Percentiles rank a stretch among this genome's conserved stretches.
Conservation (phyloP, 2,888 invertebrate species). For the Pinctada fucata region DNA sequence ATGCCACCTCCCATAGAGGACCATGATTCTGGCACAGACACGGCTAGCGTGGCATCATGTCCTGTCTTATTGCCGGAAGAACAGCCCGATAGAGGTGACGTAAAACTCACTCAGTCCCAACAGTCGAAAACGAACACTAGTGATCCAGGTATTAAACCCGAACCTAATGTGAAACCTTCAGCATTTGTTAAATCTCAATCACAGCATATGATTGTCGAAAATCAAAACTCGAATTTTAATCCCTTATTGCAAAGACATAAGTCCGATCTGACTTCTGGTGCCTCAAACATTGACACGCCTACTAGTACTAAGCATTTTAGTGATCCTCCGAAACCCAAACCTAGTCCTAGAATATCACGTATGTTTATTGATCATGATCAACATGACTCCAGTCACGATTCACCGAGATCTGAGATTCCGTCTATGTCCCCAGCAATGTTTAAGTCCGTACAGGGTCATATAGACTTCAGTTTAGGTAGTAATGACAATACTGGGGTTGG, state of each 20-base stretch:
- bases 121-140: constrained; percentile 33
- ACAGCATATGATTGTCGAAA: constrained; percentile 66
- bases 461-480: constrained; percentile 50
- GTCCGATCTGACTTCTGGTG: constrained; percentile 72
- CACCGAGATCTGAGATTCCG: constrained; percentile 38
- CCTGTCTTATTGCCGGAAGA: constrained; percentile 42
- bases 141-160: constrained; percentile 64
- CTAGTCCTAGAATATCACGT: constrained; percentile 68
- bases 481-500: constrained; percentile 53
- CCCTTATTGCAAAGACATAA: constrained; percentile 69
- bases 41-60: constrained; percentile 68
- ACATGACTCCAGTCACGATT: constrained; percentile 51
- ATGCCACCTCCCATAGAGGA: constrained; percentile 63
- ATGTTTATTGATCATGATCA: constrained; percentile 62
- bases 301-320: constrained; percentile 17
- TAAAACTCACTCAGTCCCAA: constrained; percentile 19
- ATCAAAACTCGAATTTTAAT: constrained; percentile 65
- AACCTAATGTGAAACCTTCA: constrained; percentile 72
- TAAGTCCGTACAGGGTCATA: constrained; percentile 43
- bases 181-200: constrained; percentile 74
- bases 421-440: constrained; percentile 43
- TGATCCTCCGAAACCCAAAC: constrained; percentile 60
- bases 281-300: constrained; percentile 25
- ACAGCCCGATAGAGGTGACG: constrained; percentile 6
- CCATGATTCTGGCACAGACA: constrained; percentile 70